Evolutionary conservation across 2,888 invertebrate species (phyloP), one percentile per base, ranked within the genome.

Genomic region (Endomychus coccineus): DNA sequence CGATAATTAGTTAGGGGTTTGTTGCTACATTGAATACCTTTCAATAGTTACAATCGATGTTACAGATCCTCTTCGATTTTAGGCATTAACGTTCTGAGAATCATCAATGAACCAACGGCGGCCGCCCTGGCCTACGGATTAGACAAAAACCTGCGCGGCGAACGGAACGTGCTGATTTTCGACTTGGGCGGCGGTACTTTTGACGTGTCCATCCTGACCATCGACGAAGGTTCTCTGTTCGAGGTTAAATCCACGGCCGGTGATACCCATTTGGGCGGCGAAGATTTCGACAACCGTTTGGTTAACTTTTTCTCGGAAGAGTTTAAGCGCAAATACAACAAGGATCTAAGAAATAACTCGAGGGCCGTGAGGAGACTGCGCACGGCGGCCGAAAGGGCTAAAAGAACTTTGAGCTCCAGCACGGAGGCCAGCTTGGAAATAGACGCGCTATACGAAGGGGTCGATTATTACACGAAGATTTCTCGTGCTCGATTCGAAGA

Each of bases 211-310:
- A 78, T 88, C 43, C 67, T 89, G 28, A 83, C 83, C 31, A 87
- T 88, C 58, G 85, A 84, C 58, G 85, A 87, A 63, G 70, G 70
- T 27, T 85, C 85, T 10, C 85, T 88, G 61, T 87, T 88, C 66
- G 87, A 88, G 2, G 89, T 86, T 3, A 81, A 77, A 59, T 71
- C 88, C 1, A 89, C 86, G 2, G 83, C 85, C 17, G 87, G 87
- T 17, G 88, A 89, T 58, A 88, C 88, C 3, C 88, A 86, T 58
- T 71, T 86, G 34, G 85, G 85, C 13, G 84, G 84, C 7, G 84
- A 84, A 61, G 79, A 83, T 64, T 71, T 71, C 45, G 71, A 71
- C 46, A 75, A 72, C 50, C 65, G 75, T 13, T 54, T 78, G 51
- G 75, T 77, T 4, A 69, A 58, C 38, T 70, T 75, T 55, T 69